phyloP scores from a whole-genome alignment of 2,797 vertebrate genomes.

The Phataginus tricuspis region DNA sequence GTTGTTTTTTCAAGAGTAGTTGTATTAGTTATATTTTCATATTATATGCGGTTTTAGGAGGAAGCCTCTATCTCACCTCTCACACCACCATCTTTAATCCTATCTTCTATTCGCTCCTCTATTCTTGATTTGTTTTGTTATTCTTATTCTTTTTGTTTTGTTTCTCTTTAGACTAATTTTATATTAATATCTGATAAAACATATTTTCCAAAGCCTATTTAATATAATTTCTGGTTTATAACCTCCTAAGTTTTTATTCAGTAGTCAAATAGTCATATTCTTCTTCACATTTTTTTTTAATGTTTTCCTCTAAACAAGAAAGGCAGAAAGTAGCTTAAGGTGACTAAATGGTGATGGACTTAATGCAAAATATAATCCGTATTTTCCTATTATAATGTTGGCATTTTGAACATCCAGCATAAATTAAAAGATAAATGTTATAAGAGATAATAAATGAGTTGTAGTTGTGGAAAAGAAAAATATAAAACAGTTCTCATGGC shows the following conservation, averaged over 20 bases:
- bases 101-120: fast-evolving
- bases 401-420: not conserved
- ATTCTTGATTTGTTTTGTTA: no score
- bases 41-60: no score
- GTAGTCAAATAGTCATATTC: not conserved
- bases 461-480: not conserved
- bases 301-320: not conserved
- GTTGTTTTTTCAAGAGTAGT: no score
- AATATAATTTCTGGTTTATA: not conserved
- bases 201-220: not conserved
- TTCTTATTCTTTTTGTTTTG: not conserved
- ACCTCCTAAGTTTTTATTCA: not conserved
- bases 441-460: not conserved
- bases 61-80: no score
- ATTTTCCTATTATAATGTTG: not conserved
- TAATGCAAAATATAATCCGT: not conserved
- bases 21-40: no score
- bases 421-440: not conserved
- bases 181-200: not conserved
- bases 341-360: not conserved
- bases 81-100: no score
- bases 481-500: not conserved
- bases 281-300: not conserved
- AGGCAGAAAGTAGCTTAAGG: not conserved
- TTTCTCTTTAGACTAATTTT: not conserved